Base-by-base conservation (phyloP, 1,140 invertebrate species). In the Laupala kohalensis region DNA sequence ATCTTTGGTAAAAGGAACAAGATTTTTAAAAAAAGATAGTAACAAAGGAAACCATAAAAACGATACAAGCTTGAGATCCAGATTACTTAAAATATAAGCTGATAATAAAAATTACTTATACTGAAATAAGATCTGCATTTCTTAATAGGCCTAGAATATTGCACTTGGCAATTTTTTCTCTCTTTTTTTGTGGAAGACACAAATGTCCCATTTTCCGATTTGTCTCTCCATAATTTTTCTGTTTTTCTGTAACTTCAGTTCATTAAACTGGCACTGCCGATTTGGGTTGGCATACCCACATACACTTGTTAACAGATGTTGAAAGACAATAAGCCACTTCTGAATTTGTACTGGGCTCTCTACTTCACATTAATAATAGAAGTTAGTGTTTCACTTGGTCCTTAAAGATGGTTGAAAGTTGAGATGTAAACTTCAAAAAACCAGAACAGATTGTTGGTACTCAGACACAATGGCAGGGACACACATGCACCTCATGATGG, bases 311-410 rank as follows among this genome's bases (percentile, higher is more conserved):
- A 19, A 6, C n/a, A n/a, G 67, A 37, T 37, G 28, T 12, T 68
- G 67, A 68, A 30, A 30, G 26, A 68, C 67, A 23, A 68, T 26
- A 68, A 29, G 26, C 67, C 27, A 28, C 67, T 68, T 68, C 27
- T 19, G 13, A 53, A 28, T 30, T 68, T 68, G 67, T 30, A 68
- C 67, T 37, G 67, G 28, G 23, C 67, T 68, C 3, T 68, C 28
- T 68, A 68, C 67, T 37, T 68, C 67, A 68, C 19, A 23, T 29
- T 68, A 6, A 23, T 29, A 68, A 26, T 5, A 15, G 25, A 67
- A 67, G 67, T 68, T 68, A 68, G 67, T 68, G 67, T 68, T 68
- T 68, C 67, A 68, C 67, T 68, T 68, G 28, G 67, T 68, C 67
- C 67, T 68, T 28, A 12, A 30, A 53, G 67, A 29, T 68, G 15